Conservation (phyloP, 2,113 vertebrate species). For the Tychaedon coryphoeus region DNA sequence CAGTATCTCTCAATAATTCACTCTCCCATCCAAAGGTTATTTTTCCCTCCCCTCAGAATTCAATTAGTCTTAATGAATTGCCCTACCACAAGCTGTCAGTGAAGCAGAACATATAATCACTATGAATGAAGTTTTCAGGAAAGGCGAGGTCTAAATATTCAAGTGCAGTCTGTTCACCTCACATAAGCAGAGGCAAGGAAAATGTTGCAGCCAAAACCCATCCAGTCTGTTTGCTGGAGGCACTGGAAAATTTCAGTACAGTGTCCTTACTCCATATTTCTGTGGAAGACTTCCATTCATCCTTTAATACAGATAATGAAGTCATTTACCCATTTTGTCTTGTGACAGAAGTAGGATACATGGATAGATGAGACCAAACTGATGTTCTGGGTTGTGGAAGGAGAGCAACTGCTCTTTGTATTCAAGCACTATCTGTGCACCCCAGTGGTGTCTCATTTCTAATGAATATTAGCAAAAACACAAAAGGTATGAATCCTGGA, state of each 20-base stretch:
- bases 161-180: background rate
- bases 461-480: background rate
- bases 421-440: background rate
- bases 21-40: background rate
- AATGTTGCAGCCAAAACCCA: background rate
- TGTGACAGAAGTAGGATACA: background rate
- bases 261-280: background rate
- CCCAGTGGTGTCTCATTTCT: background rate
- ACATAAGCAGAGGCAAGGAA: background rate
- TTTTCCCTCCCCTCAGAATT: constrained; percentile 9
- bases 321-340: background rate
- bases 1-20: background rate
- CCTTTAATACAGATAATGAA: background rate
- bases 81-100: constrained; percentile 1
- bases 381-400: background rate
- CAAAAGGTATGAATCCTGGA: background rate
- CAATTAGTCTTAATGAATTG: constrained; percentile 42
- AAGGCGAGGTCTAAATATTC: background rate
- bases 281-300: background rate
- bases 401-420: background rate
- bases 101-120: constrained; percentile 16
- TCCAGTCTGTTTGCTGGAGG: background rate
- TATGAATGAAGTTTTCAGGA: constrained; percentile 8
- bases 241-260: background rate
- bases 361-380: background rate